Base-by-base conservation (phyloP, 2,113 vertebrate species). In the Corythornis vintsioides region DNA sequence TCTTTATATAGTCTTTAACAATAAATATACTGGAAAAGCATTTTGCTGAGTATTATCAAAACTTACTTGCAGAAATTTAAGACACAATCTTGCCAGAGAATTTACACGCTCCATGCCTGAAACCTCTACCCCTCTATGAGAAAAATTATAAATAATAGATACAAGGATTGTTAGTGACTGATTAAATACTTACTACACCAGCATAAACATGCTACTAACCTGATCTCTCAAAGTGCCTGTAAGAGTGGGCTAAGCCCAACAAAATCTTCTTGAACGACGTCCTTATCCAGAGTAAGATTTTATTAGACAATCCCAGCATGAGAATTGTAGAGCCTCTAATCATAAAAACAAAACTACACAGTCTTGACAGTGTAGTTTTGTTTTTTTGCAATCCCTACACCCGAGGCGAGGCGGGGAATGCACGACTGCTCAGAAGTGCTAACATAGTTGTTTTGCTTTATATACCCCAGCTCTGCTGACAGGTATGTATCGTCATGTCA, bases 361-460 rank as follows among this genome's bases (percentile, higher is more conserved):
- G 98, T 96, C 77, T 94, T 48, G 85, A 97, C 98, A 97, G 98
- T 98, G 99, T 99, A 98, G 99, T 99, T 99, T 98, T 99, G 98
- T 97, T 98, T 98, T 98, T 98, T 97, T 98, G 98, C 98, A 99
- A 99, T 99, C 98, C 99, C 99, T 99, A 99, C 99, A 99, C 99
- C 99, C 98, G 99, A 99, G 99, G 99, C 98, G 98, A 98, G 98
- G 99, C 98, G 97, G 99, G 99, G 99, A 99, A 99, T 98, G 99
- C 99, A 98, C 98, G 98, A 99, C 98, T 99, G 99, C 99, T 99
- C 98, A 98, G 97, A 98, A 98, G 96, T 93, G 97, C 88, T 97
- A 96, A 98, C 89, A 95, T 97, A 95, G 97, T 97, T 72, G 78
- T 88, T 97, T 98, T 93, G 95, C 98, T 95, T 98, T 99, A 98